Percentiles rank a stretch among this genome's conserved stretches.
These are phyloP conservation scores for Myotis yumanensis DNA, from an alignment of 2,113 vertebrate genomes.

Conservation along the genomic window DNA sequence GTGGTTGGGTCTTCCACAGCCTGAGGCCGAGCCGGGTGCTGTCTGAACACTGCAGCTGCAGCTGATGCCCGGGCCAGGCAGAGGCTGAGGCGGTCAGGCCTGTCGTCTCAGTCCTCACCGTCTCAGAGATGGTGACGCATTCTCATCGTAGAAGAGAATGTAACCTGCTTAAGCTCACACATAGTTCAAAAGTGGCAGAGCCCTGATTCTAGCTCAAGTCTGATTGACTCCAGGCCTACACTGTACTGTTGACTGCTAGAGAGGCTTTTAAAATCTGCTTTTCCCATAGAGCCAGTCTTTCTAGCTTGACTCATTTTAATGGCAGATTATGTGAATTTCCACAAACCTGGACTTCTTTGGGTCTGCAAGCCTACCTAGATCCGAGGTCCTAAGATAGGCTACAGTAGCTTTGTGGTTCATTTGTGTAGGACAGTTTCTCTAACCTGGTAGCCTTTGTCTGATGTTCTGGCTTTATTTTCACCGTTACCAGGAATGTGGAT, in stretches of 20 bases:
- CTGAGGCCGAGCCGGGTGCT: background rate
- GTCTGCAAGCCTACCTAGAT: background rate
- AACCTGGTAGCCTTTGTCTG: background rate
- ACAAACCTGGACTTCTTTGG: background rate
- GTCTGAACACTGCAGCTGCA: background rate
- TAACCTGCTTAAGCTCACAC: background rate
- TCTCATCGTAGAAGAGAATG: background rate
- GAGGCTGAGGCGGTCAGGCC: accelerated
- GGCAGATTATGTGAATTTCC: background rate
- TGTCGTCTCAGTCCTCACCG: background rate
- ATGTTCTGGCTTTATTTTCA: constrained; percentile 8
- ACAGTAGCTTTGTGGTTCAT: background rate
- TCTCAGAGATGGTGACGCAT: background rate
- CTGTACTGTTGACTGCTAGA: background rate
- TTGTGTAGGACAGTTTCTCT: background rate
- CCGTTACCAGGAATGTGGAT: constrained; percentile 89
- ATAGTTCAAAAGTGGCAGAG: background rate
- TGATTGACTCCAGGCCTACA: background rate
- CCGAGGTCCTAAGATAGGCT: background rate
- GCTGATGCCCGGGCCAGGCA: background rate
- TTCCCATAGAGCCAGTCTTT: background rate
- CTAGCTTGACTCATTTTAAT: background rate
- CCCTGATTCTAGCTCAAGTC: background rate
- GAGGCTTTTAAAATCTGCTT: background rate
- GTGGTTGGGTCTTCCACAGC: background rate